These are phyloP conservation scores for Pteromalus puparum DNA, from an alignment of 1,140 invertebrate genomes.

Conservation along the genomic window DNA sequence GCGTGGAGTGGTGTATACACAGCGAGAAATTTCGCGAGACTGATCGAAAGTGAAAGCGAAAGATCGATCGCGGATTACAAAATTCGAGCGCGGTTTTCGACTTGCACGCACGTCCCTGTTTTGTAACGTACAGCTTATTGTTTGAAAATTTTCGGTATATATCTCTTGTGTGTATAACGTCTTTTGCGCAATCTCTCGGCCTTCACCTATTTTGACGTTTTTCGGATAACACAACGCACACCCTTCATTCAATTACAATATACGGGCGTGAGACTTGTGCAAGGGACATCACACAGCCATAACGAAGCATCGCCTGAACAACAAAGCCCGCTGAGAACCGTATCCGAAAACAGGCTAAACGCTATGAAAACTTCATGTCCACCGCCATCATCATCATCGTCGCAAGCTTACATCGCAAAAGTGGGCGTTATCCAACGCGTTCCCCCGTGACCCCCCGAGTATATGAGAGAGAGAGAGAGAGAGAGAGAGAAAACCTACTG, in stretches of 20 bases:
- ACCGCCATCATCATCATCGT: neutral
- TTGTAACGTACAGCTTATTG: neutral
- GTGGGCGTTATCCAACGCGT: constrained; percentile 9
- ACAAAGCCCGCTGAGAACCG: neutral
- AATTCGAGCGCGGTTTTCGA: neutral
- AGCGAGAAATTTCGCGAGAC: neutral
- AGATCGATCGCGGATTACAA: neutral
- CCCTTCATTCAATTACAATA: neutral
- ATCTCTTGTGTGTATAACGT: neutral
- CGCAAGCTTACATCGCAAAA: constrained; percentile 36
- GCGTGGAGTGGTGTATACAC: too few species aligned
- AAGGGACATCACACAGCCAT: neutral
- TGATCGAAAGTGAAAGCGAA: neutral
- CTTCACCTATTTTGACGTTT: neutral
- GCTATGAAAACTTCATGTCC: constrained; percentile 11
- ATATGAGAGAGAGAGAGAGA: constrained; percentile 31
- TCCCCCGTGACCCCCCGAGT: constrained; percentile 20
- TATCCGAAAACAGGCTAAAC: constrained; percentile 21
- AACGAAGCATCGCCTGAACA: too few species aligned
- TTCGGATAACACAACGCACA: neutral
- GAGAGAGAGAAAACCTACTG: constrained; percentile 17
- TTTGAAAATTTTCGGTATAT: neutral
- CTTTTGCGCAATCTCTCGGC: neutral
- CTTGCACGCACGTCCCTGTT: neutral
- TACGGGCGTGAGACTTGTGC: neutral